These are phyloP conservation scores for Eupithecia tripunctaria DNA, from an alignment of 2,888 invertebrate species.

Conservation along the genomic window DNA sequence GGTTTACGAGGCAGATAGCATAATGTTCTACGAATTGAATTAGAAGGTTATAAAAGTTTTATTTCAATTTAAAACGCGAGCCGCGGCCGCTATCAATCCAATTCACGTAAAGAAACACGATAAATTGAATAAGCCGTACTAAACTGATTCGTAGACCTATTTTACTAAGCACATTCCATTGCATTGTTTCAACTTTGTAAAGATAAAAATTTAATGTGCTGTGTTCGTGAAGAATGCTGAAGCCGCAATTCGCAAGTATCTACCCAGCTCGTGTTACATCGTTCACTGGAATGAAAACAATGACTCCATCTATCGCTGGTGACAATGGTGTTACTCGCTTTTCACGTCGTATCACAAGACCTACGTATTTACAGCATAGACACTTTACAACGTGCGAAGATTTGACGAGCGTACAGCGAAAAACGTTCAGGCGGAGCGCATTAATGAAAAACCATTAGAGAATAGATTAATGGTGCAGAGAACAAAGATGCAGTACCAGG, in stretches of 20 bases:
- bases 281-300: slow-evolving; percentile 68
- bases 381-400: slow-evolving; percentile 5
- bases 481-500: slow-evolving; percentile 28
- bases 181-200: slow-evolving; percentile 12
- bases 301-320: slow-evolving; percentile 64
- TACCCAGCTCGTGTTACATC: slow-evolving; percentile 64
- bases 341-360: slow-evolving; percentile 33
- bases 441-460: slow-evolving; percentile 29
- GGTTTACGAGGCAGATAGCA: slow-evolving; percentile 65
- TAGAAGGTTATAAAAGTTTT: slow-evolving; percentile 74
- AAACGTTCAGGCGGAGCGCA: slow-evolving; percentile 26
- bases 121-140: slow-evolving; percentile 50
- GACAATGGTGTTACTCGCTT: slow-evolving; percentile 55
- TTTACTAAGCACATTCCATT: slow-evolving; percentile 12
- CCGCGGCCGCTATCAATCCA: slow-evolving; percentile 62
- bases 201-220: slow-evolving; percentile 38
- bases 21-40: slow-evolving; percentile 66
- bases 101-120: slow-evolving; percentile 59
- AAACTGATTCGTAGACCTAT: slow-evolving; percentile 12
- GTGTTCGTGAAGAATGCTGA: slow-evolving; percentile 49
- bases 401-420: too few species aligned
- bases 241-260: slow-evolving; percentile 65
- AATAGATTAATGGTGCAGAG: slow-evolving; percentile 37
- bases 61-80: slow-evolving; percentile 73
- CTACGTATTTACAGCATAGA: not conserved